Base-by-base conservation (phyloP, 2,113 vertebrate species). In the Mungos mungo region DNA sequence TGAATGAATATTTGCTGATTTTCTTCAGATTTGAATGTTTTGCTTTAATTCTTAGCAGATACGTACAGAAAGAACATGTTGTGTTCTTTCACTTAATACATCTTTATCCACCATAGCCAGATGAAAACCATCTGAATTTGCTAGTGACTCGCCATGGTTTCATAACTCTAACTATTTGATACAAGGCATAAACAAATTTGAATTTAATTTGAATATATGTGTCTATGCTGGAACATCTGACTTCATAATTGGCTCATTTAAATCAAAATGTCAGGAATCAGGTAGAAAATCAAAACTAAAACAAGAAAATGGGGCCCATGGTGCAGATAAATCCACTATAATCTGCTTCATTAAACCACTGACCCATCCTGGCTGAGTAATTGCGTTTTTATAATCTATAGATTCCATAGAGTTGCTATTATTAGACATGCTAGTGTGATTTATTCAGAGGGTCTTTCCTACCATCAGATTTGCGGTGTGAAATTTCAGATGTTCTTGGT, bases 181-280 rank as follows among this genome's bases (percentile, higher is more conserved):
- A 25, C 5, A 23, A 82, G 80, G 25, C 11, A 13, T 72, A 88
- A 31, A 57, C 21, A 77, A 29, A 68, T 41, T 77, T 74, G 52
- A 71, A n/a, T 90, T 89, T 85, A 93, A 95, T 90, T 93, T 80
- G 71, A 66, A 50, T 95, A 35, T 18, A 54, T 2, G 35, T 80
- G 27, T 54, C 4, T 1, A 4, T 9, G 21, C 45, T 0, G 2
- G n/a, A 80, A 18, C 66, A 76, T 66, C 45, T 86, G 38, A 72
- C 33, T 90, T 86, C 80, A 54, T 90, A 65, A 90, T 63, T 80
- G 74, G 66, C n/a, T 84, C 86, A 11, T 72, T n/a, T 80, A 18
- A 81, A 35, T 81, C 33, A 82, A 12, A 15, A 5, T 50, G 19
- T 47, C 81, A n/a, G 63, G 27, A 38, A 76, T 54, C 31, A 47